Conservation (phyloP, 2,888 invertebrate genomes). For the Heliconius ismenius region DNA sequence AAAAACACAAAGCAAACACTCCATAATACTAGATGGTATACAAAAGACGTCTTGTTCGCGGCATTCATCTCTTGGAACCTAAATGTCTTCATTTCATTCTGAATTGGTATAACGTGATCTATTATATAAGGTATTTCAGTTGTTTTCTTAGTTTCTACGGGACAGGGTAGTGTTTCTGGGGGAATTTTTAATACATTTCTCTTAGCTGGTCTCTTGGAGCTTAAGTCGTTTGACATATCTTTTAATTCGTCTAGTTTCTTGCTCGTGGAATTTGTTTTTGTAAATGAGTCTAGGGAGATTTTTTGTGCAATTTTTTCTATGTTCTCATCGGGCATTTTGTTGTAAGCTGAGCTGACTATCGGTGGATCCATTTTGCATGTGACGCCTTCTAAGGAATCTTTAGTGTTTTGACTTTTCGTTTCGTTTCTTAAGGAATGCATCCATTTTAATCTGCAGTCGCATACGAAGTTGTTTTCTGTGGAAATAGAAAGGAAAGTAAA, state of each 20-base stretch:
- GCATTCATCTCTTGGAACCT: slow-evolving; percentile 69
- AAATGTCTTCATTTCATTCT: slow-evolving; percentile 77
- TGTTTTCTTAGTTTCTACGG: slow-evolving; percentile 63
- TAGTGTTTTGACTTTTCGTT: slow-evolving; percentile 86
- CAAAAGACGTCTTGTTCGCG: slow-evolving; percentile 48
- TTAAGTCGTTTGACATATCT: slow-evolving; percentile 48
- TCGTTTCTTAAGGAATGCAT: slow-evolving; percentile 88
- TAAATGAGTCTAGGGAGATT: slow-evolving; percentile 57
- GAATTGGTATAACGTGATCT: slow-evolving; percentile 72
- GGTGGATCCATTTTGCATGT: slow-evolving; percentile 85
- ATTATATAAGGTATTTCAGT: slow-evolving; percentile 65
- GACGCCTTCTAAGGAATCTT: slow-evolving; percentile 85
- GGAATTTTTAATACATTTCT: slow-evolving; percentile 69
- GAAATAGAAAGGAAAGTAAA: slow-evolving; percentile 45
- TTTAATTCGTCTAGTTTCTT: slow-evolving; percentile 58
- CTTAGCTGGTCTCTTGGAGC: slow-evolving; percentile 62
- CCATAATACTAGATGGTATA: slow-evolving; percentile 57
- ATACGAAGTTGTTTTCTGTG: slow-evolving; percentile 91
- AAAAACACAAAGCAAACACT: slow-evolving; percentile 65
- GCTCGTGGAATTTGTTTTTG: slow-evolving; percentile 64
- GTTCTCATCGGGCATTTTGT: slow-evolving; percentile 68
- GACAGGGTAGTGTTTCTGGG: slow-evolving; percentile 72
- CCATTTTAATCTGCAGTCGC: slow-evolving; percentile 92
- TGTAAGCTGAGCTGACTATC: slow-evolving; percentile 74
- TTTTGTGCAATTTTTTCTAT: slow-evolving; percentile 50